Conservation (phyloP, 2,113 vertebrate genomes). For the Alectura lathami region DNA sequence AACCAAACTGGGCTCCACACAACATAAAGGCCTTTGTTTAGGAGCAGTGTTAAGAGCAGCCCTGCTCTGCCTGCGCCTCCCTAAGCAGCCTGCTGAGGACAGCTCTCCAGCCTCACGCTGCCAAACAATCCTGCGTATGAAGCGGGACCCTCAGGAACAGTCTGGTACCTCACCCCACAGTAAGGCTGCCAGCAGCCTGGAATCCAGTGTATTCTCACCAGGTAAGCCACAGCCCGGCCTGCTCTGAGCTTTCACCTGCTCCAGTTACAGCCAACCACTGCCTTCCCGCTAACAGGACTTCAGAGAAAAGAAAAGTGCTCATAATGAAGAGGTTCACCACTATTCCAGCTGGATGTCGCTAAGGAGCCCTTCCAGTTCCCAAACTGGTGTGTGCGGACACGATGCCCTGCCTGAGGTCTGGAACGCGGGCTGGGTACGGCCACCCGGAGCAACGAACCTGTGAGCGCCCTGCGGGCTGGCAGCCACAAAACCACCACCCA, state of each 20-base stretch:
- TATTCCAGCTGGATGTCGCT: neutral
- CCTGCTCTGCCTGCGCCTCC: too few species aligned
- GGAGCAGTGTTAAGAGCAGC: neutral
- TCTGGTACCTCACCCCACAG: neutral
- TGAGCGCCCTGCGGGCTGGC: too few species aligned
- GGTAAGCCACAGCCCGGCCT: neutral
- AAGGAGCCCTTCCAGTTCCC: neutral
- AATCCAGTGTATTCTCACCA: neutral
- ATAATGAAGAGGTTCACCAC: neutral
- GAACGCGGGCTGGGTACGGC: neutral
- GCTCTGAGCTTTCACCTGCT: neutral
- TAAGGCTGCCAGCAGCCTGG: neutral
- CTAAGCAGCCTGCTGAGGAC: neutral
- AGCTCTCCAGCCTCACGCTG: neutral
- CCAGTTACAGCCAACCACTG: neutral
- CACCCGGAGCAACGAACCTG: fast-evolving
- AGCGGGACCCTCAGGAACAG: neutral
- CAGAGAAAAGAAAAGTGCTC: neutral
- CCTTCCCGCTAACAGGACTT: neutral
- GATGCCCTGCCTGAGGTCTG: neutral
- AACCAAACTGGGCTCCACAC: neutral
- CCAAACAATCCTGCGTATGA: neutral
- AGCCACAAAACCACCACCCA: neutral
- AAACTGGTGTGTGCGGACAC: neutral
- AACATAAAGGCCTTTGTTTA: neutral